These are phyloP conservation scores for Neocrepidodera transversa DNA, from an alignment of 2,888 invertebrate genomes.

Conservation along the genomic window DNA sequence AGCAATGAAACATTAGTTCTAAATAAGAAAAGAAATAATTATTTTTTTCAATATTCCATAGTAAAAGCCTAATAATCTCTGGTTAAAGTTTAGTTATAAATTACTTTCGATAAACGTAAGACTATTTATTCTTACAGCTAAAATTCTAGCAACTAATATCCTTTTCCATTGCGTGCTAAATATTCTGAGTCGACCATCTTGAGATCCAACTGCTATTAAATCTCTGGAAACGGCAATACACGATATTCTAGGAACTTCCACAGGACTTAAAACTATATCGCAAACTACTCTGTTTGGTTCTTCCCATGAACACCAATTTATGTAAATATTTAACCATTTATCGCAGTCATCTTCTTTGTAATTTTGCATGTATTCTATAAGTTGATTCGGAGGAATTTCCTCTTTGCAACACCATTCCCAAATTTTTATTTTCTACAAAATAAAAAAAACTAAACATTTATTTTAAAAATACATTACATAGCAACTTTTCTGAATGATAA, in stretches of 20 bases:
- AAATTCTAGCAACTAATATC: slow-evolving; percentile 49
- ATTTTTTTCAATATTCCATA: neutral
- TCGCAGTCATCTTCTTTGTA: slow-evolving; percentile 47
- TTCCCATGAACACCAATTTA: slow-evolving; percentile 56
- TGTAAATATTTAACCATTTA: slow-evolving; percentile 54
- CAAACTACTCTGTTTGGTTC: slow-evolving; percentile 50
- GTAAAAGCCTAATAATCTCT: slow-evolving; percentile 12
- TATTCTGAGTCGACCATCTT: slow-evolving; percentile 55
- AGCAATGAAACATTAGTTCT: too few species aligned
- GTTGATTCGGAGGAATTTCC: slow-evolving; percentile 55
- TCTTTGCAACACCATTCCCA: slow-evolving; percentile 56
- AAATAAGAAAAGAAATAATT: too few species aligned
- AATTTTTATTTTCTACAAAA: slow-evolving; percentile 52
- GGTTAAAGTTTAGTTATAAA: neutral
- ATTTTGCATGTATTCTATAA: slow-evolving; percentile 53
- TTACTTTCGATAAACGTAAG: slow-evolving; percentile 51
- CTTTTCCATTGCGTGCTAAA: slow-evolving; percentile 52
- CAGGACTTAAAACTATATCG: slow-evolving; percentile 51
- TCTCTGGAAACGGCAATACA: slow-evolving; percentile 54
- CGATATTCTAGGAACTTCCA: slow-evolving; percentile 53
- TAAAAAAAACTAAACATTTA: slow-evolving; percentile 18
- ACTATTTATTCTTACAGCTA: slow-evolving; percentile 53
- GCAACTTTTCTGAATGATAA: too few species aligned
- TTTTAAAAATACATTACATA: too few species aligned
- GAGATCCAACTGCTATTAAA: slow-evolving; percentile 56